phyloP scores from a whole-genome alignment of 2,888 invertebrate genomes.

The Phaedon cochleariae region DNA sequence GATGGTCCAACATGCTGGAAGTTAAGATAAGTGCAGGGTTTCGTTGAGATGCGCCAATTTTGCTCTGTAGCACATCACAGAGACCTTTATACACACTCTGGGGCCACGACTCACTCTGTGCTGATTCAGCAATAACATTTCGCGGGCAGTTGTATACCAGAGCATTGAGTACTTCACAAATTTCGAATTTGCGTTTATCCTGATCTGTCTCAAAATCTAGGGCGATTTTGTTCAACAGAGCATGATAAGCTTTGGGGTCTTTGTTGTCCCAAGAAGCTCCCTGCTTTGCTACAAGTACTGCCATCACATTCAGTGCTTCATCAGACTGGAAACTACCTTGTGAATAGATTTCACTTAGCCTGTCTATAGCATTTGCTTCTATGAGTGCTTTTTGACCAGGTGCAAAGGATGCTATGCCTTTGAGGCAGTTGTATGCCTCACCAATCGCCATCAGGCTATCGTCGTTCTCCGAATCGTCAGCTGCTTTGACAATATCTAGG shows the following conservation, averaged over 20 bases:
- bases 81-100: constrained; percentile 82
- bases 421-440: constrained; percentile 85
- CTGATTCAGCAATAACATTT: constrained; percentile 69
- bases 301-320: constrained; percentile 83
- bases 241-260: constrained; percentile 82
- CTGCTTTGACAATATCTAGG: constrained; percentile 83
- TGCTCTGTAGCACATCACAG: constrained; percentile 84
- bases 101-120: constrained; percentile 82
- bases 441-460: constrained; percentile 87
- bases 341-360: constrained; percentile 86
- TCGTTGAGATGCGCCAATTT: constrained; percentile 86
- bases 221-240: constrained; percentile 82
- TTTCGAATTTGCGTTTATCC: constrained; percentile 87
- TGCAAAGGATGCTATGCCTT: constrained; percentile 80
- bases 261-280: constrained; percentile 80
- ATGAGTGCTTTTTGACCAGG: constrained; percentile 83
- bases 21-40: constrained; percentile 88
- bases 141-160: constrained; percentile 77
- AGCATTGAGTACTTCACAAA: constrained; percentile 81
- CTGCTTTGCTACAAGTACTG: constrained; percentile 73
- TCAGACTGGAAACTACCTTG: constrained; percentile 91
- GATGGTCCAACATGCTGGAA: constrained; percentile 79
- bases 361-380: constrained; percentile 79
- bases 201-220: constrained; percentile 90
- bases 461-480: constrained; percentile 85